Conservation (phyloP, 2,888 invertebrate species). For the Elmis aenea region DNA sequence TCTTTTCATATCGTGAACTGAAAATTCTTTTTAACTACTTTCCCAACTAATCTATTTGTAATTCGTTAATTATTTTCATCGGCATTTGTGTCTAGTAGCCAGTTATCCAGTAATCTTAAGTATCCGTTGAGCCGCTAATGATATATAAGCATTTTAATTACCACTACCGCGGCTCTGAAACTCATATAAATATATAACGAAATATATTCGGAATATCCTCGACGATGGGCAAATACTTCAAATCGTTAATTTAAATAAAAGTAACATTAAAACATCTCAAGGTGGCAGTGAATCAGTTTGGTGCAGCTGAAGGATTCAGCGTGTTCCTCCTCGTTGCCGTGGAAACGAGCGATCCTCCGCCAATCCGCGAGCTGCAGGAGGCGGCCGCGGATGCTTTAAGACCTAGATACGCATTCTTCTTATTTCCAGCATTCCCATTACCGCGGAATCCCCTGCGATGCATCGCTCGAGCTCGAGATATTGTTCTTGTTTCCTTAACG, state of each 20-base stretch:
- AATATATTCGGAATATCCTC: no score
- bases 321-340: slow-evolving; percentile 46
- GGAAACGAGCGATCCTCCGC: slow-evolving; percentile 41
- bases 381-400: slow-evolving; percentile 45
- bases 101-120: no score
- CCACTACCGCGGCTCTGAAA: no score
- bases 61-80: no score
- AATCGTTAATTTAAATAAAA: slow-evolving; percentile 48
- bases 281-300: slow-evolving; percentile 47
- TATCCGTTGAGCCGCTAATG: no score
- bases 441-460: slow-evolving; percentile 44
- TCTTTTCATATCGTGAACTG: no score
- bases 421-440: slow-evolving; percentile 43
- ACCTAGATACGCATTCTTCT: slow-evolving; percentile 39
- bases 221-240: slow-evolving; percentile 36
- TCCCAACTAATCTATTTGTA: no score
- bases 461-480: slow-evolving; percentile 41
- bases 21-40: no score
- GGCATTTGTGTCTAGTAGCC: no score
- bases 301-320: slow-evolving; percentile 40
- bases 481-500: slow-evolving; percentile 45
- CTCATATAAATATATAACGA: no score
- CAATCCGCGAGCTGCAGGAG: slow-evolving; percentile 43
- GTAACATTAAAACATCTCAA: slow-evolving; percentile 49
- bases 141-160: no score